Evolutionary conservation across 1,140 invertebrate genomes (phyloP).

Genomic region (Zophobas morio): DNA sequence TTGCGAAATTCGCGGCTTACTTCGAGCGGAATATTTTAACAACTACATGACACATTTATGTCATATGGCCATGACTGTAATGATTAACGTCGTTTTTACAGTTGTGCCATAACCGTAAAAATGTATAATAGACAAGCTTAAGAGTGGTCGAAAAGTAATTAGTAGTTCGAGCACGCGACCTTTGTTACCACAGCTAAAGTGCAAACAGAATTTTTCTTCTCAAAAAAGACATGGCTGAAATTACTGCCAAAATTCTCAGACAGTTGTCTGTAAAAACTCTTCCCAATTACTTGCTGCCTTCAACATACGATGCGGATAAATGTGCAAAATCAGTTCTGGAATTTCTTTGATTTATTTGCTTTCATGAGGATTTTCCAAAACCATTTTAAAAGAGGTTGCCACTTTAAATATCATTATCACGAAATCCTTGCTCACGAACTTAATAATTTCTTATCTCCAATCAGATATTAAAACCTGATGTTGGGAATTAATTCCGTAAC

Average conservation of each 20-base stretch:
- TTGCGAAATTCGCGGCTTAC: constrained; percentile 1
- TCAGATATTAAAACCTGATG: constrained; percentile 19
- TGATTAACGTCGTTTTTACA: background rate
- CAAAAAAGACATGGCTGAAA: constrained; percentile 34
- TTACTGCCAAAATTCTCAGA: constrained; percentile 46
- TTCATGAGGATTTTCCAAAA: background rate
- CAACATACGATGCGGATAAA: constrained; percentile 1
- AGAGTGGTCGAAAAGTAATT: background rate
- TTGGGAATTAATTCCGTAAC: constrained; percentile 18
- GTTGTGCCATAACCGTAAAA: background rate
- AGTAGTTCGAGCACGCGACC: constrained; percentile 9
- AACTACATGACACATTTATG: background rate
- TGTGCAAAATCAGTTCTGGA: constrained; percentile 9
- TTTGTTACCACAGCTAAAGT: constrained; percentile 9
- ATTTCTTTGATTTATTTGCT: constrained; percentile 15
- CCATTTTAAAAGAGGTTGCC: background rate
- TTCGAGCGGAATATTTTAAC: background rate
- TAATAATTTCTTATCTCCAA: constrained; percentile 36
- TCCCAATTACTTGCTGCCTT: constrained; percentile 32
- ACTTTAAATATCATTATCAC: constrained; percentile 21
- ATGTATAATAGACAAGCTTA: background rate
- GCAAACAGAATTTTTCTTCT: constrained; percentile 21
- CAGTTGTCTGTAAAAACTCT: constrained; percentile 25
- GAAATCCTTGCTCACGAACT: constrained; percentile 39
- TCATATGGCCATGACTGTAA: background rate